Evolutionary conservation across 2,888 invertebrate genomes (phyloP), one percentile per base, ranked within the genome.

Genomic region (Spisula subtruncata): DNA sequence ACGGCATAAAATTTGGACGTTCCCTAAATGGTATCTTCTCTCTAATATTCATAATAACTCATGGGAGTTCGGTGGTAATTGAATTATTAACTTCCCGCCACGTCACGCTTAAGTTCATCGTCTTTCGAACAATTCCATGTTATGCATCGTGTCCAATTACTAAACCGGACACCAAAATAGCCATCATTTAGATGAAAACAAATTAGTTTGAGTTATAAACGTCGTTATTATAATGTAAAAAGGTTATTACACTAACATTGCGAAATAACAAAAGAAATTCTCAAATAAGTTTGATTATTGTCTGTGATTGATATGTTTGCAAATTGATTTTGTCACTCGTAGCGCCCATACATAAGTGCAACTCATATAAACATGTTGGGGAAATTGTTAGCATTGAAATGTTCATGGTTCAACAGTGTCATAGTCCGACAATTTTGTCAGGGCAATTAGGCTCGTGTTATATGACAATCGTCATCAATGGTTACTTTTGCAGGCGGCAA

Each of bases 1-100:
- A 32, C 32, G 71, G 29, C 25, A 32, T 29, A 29, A 71, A 71
- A 71, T 71, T 32, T 29, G 2, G 18, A 20, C 41, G 35, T 75
- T 32, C 2, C 75, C 18, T 1, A 25, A 66, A 75, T 32, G 75
- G 18, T 35, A 75, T 75, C 35, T 25, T 32, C 75, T 25, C 35
- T 75, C 75, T 32, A 1, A 4, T 35, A 75, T 35, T 75, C 35
- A 35, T 75, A 75, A 35, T 75, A 75, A 75, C 75, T 75, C 75
- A 18, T 75, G 75, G 75, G 75, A 75, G 14, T 18, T 32, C 32
- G 14, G 32, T 75, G 35, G 18, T 75, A 75, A 75, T 75, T 75
- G 75, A 75, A 75, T 75, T 35, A 75, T 75, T 32, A 75, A 18
- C 18, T 35, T 75, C 32, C 16, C 35, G 60, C 60, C 32, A 75